Evolutionary conservation across 2,113 vertebrate species (phyloP).

Genomic region (Carollia perspicillata): DNA sequence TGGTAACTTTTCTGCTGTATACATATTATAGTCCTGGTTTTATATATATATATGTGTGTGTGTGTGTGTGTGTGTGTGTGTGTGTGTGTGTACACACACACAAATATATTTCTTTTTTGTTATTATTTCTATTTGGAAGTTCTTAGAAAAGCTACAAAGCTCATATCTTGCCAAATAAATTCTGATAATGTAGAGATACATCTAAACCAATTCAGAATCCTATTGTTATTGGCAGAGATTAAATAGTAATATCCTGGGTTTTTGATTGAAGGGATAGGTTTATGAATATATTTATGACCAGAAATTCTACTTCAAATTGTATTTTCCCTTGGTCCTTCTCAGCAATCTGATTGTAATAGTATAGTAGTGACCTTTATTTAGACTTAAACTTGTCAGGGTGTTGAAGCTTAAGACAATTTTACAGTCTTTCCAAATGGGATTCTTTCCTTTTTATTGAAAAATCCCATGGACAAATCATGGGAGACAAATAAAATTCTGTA

Average conservation of each 20-base stretch:
- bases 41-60: too few species aligned
- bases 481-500: slow-evolving; percentile 40
- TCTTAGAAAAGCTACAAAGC: background rate
- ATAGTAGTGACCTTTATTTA: slow-evolving; percentile 20
- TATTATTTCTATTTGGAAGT: background rate
- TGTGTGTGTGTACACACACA: too few species aligned
- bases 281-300: slow-evolving; percentile 39
- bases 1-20: background rate
- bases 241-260: background rate
- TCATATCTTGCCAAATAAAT: background rate
- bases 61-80: too few species aligned
- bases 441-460: slow-evolving; percentile 9
- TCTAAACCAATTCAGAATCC: background rate
- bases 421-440: slow-evolving; percentile 18
- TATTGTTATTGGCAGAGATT: background rate
- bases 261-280: background rate
- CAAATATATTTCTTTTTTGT: background rate
- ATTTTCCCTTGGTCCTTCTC: slow-evolving; percentile 12
- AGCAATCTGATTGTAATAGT: background rate
- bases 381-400: slow-evolving; percentile 17
- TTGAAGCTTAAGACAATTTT: slow-evolving; percentile 26
- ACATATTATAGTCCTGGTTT: background rate
- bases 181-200: background rate
- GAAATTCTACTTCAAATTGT: background rate
- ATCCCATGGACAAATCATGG: background rate